Percentiles rank a stretch among this genome's conserved stretches.
These are phyloP conservation scores for Brachionus manjavacas DNA, from an alignment of 1,140 invertebrate species.

Conservation along the genomic window DNA sequence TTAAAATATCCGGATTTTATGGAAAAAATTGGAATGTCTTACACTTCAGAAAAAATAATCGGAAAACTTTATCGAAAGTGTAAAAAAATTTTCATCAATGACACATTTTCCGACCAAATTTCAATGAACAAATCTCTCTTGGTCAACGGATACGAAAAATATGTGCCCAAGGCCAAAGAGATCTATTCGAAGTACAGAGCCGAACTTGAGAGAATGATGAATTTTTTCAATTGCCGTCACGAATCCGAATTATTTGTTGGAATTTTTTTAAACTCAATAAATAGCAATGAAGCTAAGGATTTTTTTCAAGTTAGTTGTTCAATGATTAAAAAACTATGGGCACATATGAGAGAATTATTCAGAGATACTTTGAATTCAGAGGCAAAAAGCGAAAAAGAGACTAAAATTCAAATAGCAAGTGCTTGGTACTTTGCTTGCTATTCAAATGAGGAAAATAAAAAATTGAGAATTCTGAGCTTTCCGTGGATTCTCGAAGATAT, in stretches of 20 bases:
- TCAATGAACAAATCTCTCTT: background rate
- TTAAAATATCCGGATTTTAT: constrained; percentile 17
- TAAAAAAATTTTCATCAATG: constrained; percentile 15
- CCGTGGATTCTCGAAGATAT: background rate
- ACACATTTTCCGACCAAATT: background rate
- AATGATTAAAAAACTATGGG: constrained; percentile 24
- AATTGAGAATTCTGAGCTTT: constrained; percentile 9
- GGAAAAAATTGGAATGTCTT: background rate
- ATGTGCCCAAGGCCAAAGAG: background rate
- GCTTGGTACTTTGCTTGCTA: background rate
- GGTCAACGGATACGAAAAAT: background rate
- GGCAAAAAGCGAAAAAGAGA: background rate
- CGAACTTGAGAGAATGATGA: background rate
- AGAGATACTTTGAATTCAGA: background rate
- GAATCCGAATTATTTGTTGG: background rate
- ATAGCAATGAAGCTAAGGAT: background rate
- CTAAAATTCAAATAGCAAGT: background rate
- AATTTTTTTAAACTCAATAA: background rate
- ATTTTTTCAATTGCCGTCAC: background rate
- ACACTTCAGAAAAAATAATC: background rate
- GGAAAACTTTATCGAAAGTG: constrained; percentile 30
- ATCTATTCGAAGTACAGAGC: background rate
- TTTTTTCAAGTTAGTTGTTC: background rate
- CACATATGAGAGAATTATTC: background rate
- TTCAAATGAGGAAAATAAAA: background rate